These are phyloP conservation scores for Solea senegalensis DNA, from an alignment of 2,113 vertebrate species.

Conservation along the genomic window DNA sequence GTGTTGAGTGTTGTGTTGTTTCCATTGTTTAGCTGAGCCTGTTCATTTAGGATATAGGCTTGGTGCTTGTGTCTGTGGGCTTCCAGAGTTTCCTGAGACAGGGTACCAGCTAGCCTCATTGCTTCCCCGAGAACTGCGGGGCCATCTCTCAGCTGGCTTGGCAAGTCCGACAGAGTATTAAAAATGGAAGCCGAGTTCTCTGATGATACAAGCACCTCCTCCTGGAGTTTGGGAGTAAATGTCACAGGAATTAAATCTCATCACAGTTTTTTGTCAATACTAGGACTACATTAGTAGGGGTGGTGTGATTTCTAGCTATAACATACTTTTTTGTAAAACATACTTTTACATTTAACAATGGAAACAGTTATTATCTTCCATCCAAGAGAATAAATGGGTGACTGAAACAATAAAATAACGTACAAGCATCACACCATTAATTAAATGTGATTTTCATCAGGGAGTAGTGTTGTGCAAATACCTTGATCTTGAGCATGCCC, in stretches of 20 bases:
- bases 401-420: background rate
- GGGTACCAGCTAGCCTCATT: constrained; percentile 88
- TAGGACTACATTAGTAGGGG: too few relatives aligned
- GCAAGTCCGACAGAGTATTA: constrained; percentile 95
- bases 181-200: constrained; percentile 99
- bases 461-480: constrained; percentile 45
- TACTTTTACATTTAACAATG: too few relatives aligned
- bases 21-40: constrained; percentile 89
- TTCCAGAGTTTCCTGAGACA: constrained; percentile 89
- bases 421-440: background rate
- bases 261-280: background rate
- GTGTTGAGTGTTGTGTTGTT: constrained; percentile 75
- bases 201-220: constrained; percentile 93
- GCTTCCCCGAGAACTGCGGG: constrained; percentile 88
- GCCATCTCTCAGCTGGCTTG: constrained; percentile 89
- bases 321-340: background rate
- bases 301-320: too few relatives aligned
- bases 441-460: background rate
- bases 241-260: background rate
- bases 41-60: constrained; percentile 96
- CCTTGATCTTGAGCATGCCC: constrained; percentile 98
- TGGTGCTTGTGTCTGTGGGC: constrained; percentile 94
- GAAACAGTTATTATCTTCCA: background rate
- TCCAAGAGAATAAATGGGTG: background rate
- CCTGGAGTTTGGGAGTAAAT: constrained; percentile 75